Evolutionary conservation across 1,140 invertebrate genomes (phyloP), one percentile per base, ranked within the genome.

Genomic region (Himalopsyche phryganea): DNA sequence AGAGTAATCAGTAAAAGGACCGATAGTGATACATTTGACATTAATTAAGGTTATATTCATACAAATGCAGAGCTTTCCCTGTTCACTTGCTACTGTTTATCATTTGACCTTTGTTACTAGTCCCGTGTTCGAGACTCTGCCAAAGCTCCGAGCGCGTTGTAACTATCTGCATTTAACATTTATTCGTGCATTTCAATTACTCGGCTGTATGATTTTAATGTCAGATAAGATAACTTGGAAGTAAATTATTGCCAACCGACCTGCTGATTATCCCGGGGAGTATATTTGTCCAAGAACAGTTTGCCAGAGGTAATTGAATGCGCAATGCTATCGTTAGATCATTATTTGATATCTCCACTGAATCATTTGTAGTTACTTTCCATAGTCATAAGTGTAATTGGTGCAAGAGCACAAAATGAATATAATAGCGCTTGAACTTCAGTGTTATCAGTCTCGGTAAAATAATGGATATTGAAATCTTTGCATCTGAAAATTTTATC

Each of bases 111-210:
- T 40, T 40, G 15, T 28, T 28, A 15, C 38, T 40, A 15, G 15
- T n/a, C n/a, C 38, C 38, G 38, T 40, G 38, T 40, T 40, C 38
- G 38, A 40, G 3, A 6, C 38, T 15, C 38, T 13, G 38, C 38
- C 15, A 40, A 40, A 32, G 50, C 20, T 56, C 13, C 53, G 7
- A 40, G 53, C 14, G 9, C 19, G 9, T 33, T 56, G 53, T 56
- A 56, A 56, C 23, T 28, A 56, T 56, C 53, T 56, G 58, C 51
- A 60, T 49, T 60, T 49, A 54, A 54, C 58, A 60, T 54, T 53
- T 60, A 54, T 54, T 60, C 58, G 50, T 60, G 58, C 58, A 60
- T 60, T 60, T 60, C 58, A 60, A 60, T 60, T 60, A 60, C 58
- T 60, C 48, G 40, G 20, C 50, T 48, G 47, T 60, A 54, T 60